Evolutionary conservation across 2,797 vertebrate species (phyloP), one percentile per base, ranked within the genome.

Genomic region (Cyclopterus lumpus): DNA sequence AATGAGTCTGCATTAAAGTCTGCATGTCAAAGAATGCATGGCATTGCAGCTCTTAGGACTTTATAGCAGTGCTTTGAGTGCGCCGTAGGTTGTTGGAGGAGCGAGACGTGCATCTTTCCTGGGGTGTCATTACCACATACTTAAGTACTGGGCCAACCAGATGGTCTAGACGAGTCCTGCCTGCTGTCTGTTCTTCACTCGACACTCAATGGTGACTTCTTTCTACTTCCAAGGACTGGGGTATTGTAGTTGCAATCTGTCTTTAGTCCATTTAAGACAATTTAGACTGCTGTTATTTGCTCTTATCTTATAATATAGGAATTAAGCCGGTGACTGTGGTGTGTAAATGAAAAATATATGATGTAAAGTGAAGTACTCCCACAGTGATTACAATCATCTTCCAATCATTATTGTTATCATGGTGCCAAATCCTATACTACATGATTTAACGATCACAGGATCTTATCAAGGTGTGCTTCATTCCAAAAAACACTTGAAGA

Each of bases 91-190:
- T 80, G 67, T 71, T 75, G 58, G 75, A 73, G 42, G 44, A 73
- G 48, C 49, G 55, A 55, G 79, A 57, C 68, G 75, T 60, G 57
- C 66, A 20, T 74, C 62, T 74, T 65, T 69, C 61, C 70, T 28
- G 28, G 58, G 53, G 15, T 81, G 83, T 84, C 72, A 87, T 82
- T 74, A 80, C 40, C 61, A 68, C 86, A 88, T 87, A 71, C 67
- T 84, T 79, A 22, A 67, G 66, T 73, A 93, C 89, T 64, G 72
- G 81, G 66, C 48, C 60, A 83, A 91, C 88, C 82, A 88, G 86
- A 86, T 79, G 65, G 36, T 81, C 46, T 15, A 36, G 65, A 78
- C 71, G 66, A 67, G 49, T 38, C 48, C 36, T 59, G 30, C 28
- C 67, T 71, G 20, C 10, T 44, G 42, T 61, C 58, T 32, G 69